These are phyloP conservation scores for Papilio elwesi DNA, from an alignment of 2,888 invertebrate species.

Conservation along the genomic window DNA sequence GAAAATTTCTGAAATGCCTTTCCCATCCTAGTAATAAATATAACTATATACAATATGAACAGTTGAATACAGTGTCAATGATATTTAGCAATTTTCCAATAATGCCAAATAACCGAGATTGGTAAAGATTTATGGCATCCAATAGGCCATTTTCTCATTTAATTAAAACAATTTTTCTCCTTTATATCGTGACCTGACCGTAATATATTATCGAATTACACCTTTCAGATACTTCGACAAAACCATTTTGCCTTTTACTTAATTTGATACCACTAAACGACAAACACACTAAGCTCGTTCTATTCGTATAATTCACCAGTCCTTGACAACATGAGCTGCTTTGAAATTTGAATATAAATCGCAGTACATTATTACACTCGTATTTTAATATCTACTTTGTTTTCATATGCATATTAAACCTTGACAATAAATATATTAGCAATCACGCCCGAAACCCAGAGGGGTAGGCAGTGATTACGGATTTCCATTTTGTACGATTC, in stretches of 20 bases:
- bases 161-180: slow-evolving; percentile 32
- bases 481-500: too few species aligned
- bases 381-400: too few species aligned
- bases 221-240: not conserved
- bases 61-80: not conserved
- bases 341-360: too few species aligned
- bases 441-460: too few species aligned
- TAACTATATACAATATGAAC: not conserved
- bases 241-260: not conserved
- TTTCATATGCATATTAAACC: too few species aligned
- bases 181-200: slow-evolving; percentile 7
- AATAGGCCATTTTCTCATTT: slow-evolving; percentile 20
- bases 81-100: slow-evolving; percentile 6
- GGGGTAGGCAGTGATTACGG: too few species aligned
- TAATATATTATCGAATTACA: slow-evolving; percentile 17
- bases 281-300: not conserved
- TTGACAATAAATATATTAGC: too few species aligned
- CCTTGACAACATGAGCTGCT: too few species aligned
- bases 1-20: too few species aligned
- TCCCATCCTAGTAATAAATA: too few species aligned
- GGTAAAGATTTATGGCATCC: slow-evolving; percentile 14
- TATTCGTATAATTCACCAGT: too few species aligned
- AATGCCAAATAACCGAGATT: not conserved
- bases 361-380: too few species aligned
- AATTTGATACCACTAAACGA: not conserved